phyloP scores from a whole-genome alignment of 2,888 invertebrate genomes.

The Cheilosia scutellata region DNA sequence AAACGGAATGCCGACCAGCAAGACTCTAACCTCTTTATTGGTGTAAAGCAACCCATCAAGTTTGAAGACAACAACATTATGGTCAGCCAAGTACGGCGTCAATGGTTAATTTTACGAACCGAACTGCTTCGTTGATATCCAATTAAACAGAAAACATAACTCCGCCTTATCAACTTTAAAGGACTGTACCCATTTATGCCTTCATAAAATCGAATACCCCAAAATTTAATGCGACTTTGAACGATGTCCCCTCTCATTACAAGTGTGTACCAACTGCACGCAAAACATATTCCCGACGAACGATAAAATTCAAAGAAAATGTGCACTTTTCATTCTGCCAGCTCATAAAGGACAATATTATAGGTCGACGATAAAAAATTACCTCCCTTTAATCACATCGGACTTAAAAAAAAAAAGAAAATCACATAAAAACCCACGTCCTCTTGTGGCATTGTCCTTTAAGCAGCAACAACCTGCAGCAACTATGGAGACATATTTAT shows the following conservation, averaged over 20 bases:
- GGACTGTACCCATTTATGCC: neutral
- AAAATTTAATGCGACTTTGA: conserved; percentile 7
- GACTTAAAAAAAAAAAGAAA: neutral
- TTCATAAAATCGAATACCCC: conserved; percentile 2
- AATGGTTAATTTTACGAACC: neutral
- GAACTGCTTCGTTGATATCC: neutral
- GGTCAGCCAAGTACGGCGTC: neutral
- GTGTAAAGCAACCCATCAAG: too few relatives aligned
- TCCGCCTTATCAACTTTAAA: neutral
- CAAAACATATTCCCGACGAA: conserved; percentile 2
- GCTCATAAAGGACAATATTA: conserved; percentile 15
- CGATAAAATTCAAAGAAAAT: conserved; percentile 37
- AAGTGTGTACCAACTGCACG: neutral
- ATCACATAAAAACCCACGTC: conserved; percentile 15
- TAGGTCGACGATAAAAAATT: conserved; percentile 30
- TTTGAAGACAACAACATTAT: too few relatives aligned
- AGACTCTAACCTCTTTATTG: too few relatives aligned
- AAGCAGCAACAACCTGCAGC: conserved; percentile 55
- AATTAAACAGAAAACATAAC: neutral
- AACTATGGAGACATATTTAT: conserved; percentile 65
- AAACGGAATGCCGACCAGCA: too few relatives aligned
- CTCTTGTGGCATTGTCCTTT: conserved; percentile 33
- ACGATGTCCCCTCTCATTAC: conserved; percentile 2
- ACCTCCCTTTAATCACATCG: conserved; percentile 2
- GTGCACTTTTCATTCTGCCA: conserved; percentile 1